Evolutionary conservation across 2,888 invertebrate genomes (phyloP).

Genomic region (Brachyopa scutellaris): DNA sequence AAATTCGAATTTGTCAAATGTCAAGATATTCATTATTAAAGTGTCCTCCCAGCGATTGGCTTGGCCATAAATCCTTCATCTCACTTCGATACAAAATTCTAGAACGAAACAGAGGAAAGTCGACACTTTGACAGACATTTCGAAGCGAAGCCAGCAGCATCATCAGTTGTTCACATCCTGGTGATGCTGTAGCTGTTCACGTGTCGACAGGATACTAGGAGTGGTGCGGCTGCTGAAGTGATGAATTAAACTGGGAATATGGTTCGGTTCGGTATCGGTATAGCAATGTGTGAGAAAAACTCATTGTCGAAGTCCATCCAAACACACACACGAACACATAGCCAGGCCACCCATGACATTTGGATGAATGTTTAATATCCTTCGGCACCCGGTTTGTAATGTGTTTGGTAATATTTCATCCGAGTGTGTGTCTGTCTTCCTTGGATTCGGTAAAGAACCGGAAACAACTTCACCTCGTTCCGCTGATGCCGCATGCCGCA

Average conservation of each 20-base stretch:
- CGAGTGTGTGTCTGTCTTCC: conserved; percentile 46
- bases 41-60: conserved; percentile 51
- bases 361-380: conserved; percentile 75
- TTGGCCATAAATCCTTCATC: conserved; percentile 63
- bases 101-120: conserved; percentile 25
- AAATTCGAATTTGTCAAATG: conserved; percentile 71
- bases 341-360: conserved; percentile 63
- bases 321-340: neutral
- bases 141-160: conserved; percentile 21
- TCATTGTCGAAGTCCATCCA: conserved; percentile 55
- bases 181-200: too few relatives aligned
- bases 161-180: conserved; percentile 8
- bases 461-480: conserved; percentile 42
- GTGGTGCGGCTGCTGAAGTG: conserved; percentile 32
- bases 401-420: conserved; percentile 70
- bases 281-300: conserved; percentile 25
- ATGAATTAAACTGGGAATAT: conserved; percentile 62
- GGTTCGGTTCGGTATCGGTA: neutral
- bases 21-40: conserved; percentile 62
- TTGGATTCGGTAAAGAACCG: conserved; percentile 66
- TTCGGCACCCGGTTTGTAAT: conserved; percentile 73
- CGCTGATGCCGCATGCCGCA: neutral
- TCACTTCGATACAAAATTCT: conserved; percentile 48
- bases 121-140: conserved; percentile 65
- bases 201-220: conserved; percentile 22